Evolutionary conservation across 2,797 vertebrate species (phyloP).

Genomic region (Gadopsis bispinosus): DNA sequence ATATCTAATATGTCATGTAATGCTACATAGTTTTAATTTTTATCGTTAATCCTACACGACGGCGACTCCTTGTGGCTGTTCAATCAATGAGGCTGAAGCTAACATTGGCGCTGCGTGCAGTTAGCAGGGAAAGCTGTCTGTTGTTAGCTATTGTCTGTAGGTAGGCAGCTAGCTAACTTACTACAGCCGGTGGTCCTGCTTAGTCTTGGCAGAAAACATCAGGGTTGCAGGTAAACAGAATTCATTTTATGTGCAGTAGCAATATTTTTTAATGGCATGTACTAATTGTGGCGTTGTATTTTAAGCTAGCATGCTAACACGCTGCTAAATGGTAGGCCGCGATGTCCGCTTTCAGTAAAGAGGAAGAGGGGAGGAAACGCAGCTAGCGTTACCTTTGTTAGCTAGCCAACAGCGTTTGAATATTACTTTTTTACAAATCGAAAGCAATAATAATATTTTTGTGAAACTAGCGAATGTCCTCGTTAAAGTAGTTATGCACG

Average conservation of each 20-base stretch:
- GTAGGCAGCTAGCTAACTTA: slow-evolving; percentile 36
- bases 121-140: slow-evolving; percentile 29
- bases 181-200: slow-evolving; percentile 25
- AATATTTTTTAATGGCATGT: accelerated
- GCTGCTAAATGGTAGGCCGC: slow-evolving; percentile 59
- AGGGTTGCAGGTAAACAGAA: slow-evolving; percentile 79
- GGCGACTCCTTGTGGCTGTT: slow-evolving; percentile 54
- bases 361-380: slow-evolving; percentile 36
- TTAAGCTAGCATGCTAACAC: slow-evolving; percentile 29
- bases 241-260: accelerated
- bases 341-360: slow-evolving; percentile 13
- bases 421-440: neutral
- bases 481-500: accelerated
- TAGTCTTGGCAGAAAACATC: slow-evolving; percentile 50
- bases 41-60: neutral
- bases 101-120: neutral
- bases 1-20: neutral
- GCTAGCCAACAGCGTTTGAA: slow-evolving; percentile 11
- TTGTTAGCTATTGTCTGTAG: slow-evolving; percentile 76
- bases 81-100: slow-evolving; percentile 15
- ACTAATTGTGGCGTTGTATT: slow-evolving; percentile 7
- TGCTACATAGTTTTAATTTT: neutral
- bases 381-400: slow-evolving; percentile 63
- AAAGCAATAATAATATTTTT: accelerated
- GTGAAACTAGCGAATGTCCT: accelerated